Base-by-base conservation (phyloP, 2,113 vertebrate genomes). In the Nothobranchius furzeri region DNA sequence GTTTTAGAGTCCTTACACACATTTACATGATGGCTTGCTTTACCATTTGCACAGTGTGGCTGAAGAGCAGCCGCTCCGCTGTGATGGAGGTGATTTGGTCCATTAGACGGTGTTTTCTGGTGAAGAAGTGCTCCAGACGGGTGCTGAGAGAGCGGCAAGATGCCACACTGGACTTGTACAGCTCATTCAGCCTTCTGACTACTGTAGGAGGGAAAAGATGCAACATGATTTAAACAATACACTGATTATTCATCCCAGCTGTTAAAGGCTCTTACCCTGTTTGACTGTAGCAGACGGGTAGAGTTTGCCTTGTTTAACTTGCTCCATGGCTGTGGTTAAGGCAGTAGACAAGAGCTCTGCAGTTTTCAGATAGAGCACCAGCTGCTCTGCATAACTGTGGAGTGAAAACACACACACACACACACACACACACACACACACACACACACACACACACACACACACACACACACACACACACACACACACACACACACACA, bases 31-130 rank as follows among this genome's bases (percentile, higher is more conserved):
- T 15, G 46, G 45, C n/a, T 20, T 0, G 9, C 15, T 68, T 66
- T 90, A 99, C 98, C 95, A 95, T 97, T 78, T 99, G 96, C 75
- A 99, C 95, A 0, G 96, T 95, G 0, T 98, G 95, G 89, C 93
- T 97, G 78, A 98, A 98, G 81, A 99, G 95, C 63, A 99, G 94
- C 78, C 93, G 94, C 88, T 98, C 98, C 0, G 98, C 98, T 0
- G 94, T 96, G 91, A 98, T 95, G 79, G 95, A 95, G 88, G 95
- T 95, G 88, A 99, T 94, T 62, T 95, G 94, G 85, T 98, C 96
- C 94, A 98, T 96, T 43, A 99, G 94, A 42, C 94, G 94, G 78
- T 99, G 96, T 79, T 99, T 99, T 79, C 95, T 95, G 76, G 95
- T 70, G 79, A 99, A 96, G 90, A 98, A 99, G 24, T 91, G 90